phyloP scores from a whole-genome alignment of 2,888 invertebrate genomes.

The Chromoteleia sp. region DNA sequence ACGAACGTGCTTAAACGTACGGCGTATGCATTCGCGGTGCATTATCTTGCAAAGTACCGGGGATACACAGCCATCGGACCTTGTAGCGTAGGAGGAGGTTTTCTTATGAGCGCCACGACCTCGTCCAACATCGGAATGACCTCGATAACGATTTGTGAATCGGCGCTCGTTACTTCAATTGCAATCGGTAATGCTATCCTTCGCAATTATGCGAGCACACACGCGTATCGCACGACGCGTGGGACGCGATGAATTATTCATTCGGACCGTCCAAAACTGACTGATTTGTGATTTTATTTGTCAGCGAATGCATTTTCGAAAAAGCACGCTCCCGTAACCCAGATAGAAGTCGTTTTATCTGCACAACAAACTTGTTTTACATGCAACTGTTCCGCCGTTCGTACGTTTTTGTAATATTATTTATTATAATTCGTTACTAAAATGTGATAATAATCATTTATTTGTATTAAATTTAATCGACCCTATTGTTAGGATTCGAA shows the following conservation, averaged over 20 bases:
- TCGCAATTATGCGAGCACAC: conserved; percentile 66
- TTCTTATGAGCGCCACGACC: conserved; percentile 66
- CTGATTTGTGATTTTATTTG: conserved; percentile 72
- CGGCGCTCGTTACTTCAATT: conserved; percentile 74
- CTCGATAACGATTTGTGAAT: conserved; percentile 75
- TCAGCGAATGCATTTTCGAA: conserved; percentile 59
- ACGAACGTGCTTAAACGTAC: conserved; percentile 43
- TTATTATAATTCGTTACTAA: too few relatives aligned
- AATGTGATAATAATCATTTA: too few relatives aligned
- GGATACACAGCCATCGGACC: conserved; percentile 46
- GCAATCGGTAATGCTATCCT: conserved; percentile 61
- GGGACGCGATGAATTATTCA: conserved; percentile 69
- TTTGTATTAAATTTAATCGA: too few relatives aligned
- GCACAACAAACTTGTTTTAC: conserved; percentile 5
- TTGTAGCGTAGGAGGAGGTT: conserved; percentile 66
- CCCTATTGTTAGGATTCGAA: too few relatives aligned
- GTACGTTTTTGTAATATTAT: not conserved
- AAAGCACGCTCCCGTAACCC: conserved; percentile 39
- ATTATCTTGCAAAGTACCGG: conserved; percentile 59
- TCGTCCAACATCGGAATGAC: conserved; percentile 72
- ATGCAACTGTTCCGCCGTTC: not conserved
- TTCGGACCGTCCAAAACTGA: conserved; percentile 51
- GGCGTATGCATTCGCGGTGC: conserved; percentile 46
- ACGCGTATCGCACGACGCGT: conserved; percentile 40
- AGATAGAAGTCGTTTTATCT: conserved; percentile 27